These are phyloP conservation scores for Synergus japonicus DNA, from an alignment of 2,888 invertebrate species.

Conservation along the genomic window DNA sequence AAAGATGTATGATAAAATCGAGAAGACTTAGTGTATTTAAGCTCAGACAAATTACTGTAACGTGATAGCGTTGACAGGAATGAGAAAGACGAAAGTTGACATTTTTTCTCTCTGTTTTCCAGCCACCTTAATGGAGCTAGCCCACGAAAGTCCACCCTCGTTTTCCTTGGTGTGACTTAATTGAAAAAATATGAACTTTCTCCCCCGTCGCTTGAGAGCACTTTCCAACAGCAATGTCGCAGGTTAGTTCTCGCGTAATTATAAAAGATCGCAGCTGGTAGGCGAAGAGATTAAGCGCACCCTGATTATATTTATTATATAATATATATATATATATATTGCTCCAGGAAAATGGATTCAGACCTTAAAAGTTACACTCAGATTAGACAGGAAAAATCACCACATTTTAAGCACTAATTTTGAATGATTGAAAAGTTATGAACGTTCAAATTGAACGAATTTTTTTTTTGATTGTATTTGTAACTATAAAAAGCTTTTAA, in stretches of 20 bases:
- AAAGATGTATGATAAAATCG: constrained; percentile 22
- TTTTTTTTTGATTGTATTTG: too few relatives aligned
- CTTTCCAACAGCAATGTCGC: constrained; percentile 63
- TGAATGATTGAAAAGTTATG: too few relatives aligned
- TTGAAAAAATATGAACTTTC: constrained; percentile 77
- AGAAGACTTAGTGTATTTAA: constrained; percentile 15
- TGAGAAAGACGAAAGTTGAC: constrained; percentile 35
- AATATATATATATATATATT: constrained; percentile 45
- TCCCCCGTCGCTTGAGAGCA: constrained; percentile 69
- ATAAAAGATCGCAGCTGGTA: constrained; percentile 59
- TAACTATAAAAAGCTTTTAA: too few relatives aligned
- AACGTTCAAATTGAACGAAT: too few relatives aligned
- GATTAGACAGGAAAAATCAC: background rate
- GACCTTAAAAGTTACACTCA: constrained; percentile 49
- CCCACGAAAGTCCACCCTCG: constrained; percentile 61
- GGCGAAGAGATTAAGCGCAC: constrained; percentile 50
- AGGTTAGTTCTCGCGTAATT: constrained; percentile 61
- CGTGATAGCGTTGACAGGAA: constrained; percentile 16
- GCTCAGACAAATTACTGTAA: constrained; percentile 28
- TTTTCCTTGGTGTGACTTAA: constrained; percentile 67
- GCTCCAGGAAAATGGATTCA: constrained; percentile 53
- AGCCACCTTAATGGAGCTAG: constrained; percentile 37
- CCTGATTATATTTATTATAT: constrained; percentile 36
- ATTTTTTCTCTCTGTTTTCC: constrained; percentile 28
- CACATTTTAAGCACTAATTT: background rate